Base-by-base conservation (phyloP, 1,140 invertebrate species). In the Drosophila arawakana region DNA sequence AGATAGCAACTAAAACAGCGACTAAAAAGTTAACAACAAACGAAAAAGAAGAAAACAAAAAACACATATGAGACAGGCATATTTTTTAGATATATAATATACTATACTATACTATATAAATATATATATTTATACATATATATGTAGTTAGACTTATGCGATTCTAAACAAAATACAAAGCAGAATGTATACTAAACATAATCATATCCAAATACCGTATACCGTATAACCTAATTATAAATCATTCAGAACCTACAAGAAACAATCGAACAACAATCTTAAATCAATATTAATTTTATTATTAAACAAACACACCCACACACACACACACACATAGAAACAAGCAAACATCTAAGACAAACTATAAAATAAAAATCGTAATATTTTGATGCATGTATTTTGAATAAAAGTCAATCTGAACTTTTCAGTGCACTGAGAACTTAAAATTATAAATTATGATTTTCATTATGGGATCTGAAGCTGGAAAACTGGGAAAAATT, bases 301-400 rank as follows among this genome's bases (percentile, higher is more conserved):
- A 60, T 37, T 13, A 52, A 44, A 54, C 39, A 71, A 15, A 57
- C 9, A 55, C 15, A 52, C 21, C 65, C 34, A 59, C 35, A 69
- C 35, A 54, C 13, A 49, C 8, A 52, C 39, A 54, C 1, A 57
- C 37, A 52, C 30, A n/a, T n/a, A 25, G 62, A 30, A 70, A 61
- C 7, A 35, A 50, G 25, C n/a, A 63, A 70, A 55, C 30, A 54
- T 15, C 15, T 54, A 72, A 41, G 39, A 65, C 54, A 21, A 54
- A 75, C 25, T 25, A 25, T 3, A 25, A 25, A 25, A 30, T 6
- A 30, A 30, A 30, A 5, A 30, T 2, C 25, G 52, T 69, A 82
- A 86, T 79, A 82, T 85, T 85, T 86, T 81, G 79, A 88, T 85
- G 76, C 75, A 85, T 82, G 82, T 85, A 85, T 77, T 85, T 85